Evolutionary conservation across 2,888 invertebrate species (phyloP).

Genomic region (Andrena praecox): DNA sequence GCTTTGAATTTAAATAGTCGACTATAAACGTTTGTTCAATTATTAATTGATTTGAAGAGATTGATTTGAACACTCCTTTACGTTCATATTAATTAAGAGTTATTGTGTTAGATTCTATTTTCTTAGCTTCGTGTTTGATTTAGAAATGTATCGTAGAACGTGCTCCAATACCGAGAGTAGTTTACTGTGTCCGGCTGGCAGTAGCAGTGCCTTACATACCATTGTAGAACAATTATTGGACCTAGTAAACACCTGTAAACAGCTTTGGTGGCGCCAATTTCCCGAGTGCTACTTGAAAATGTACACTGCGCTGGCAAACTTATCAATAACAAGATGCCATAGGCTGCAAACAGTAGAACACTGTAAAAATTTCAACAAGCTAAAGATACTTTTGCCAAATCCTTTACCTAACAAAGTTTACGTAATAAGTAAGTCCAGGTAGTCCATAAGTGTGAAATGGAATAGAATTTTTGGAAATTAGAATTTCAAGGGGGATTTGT

Average conservation of each 20-base stretch:
- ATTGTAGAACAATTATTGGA: slow-evolving; percentile 2
- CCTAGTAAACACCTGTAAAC: slow-evolving; percentile 1
- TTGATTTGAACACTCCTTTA: too few species aligned
- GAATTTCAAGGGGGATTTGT: too few species aligned
- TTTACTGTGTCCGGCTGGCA: neutral
- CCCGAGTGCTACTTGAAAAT: slow-evolving; percentile 1
- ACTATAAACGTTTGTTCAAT: too few species aligned
- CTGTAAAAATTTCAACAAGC: neutral
- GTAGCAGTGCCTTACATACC: slow-evolving; percentile 1
- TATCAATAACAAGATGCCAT: neutral
- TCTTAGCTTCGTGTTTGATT: neutral
- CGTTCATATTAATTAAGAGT: too few species aligned
- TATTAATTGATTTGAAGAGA: too few species aligned
- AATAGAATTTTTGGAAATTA: too few species aligned
- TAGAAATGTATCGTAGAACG: neutral
- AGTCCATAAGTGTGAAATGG: too few species aligned
- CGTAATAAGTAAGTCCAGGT: too few species aligned
- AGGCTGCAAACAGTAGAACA: neutral
- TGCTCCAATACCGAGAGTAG: neutral
- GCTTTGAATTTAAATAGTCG: too few species aligned
- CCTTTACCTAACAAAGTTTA: too few species aligned
- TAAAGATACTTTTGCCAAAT: too few species aligned
- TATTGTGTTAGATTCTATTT: too few species aligned
- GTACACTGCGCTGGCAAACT: neutral
- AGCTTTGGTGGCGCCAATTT: slow-evolving; percentile 5